Conservation (phyloP, 1,140 invertebrate genomes). For the Drosophila lini region DNA sequence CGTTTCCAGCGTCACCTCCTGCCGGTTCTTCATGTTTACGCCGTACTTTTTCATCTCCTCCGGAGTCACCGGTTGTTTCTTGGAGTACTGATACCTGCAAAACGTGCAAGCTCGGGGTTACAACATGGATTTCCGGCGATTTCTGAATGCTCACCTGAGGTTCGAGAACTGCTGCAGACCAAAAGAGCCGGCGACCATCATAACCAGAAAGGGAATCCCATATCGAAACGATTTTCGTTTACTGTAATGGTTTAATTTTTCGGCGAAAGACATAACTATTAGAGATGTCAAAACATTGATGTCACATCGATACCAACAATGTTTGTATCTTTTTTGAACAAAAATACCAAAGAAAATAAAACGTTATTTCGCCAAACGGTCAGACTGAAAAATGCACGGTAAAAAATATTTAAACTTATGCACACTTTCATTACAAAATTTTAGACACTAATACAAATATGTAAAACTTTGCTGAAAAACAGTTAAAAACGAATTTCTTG, state of each 20-base stretch:
- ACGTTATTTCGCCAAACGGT: neutral
- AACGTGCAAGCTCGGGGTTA: neutral
- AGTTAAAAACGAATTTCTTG: no score
- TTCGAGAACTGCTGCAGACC: conserved; percentile 89
- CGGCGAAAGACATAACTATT: conserved; percentile 58
- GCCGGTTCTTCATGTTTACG: conserved; percentile 87
- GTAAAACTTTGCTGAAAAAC: neutral
- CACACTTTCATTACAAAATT: no score
- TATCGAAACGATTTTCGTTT: conserved; percentile 75
- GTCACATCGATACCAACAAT: neutral
- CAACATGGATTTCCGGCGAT: neutral
- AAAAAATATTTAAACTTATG: neutral
- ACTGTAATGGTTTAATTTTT: conserved; percentile 66
- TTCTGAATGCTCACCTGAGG: conserved; percentile 85
- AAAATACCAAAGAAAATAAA: neutral
- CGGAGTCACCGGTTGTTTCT: conserved; percentile 86
- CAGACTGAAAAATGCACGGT: neutral
- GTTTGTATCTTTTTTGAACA: neutral
- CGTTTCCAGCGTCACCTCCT: conserved; percentile 89
- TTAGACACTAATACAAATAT: no score
- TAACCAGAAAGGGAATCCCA: conserved; percentile 88
- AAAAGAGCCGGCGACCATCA: conserved; percentile 89
- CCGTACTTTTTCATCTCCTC: conserved; percentile 88
- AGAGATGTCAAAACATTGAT: neutral
- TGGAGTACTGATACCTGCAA: conserved; percentile 89